phyloP scores from a whole-genome alignment of 2,888 invertebrate genomes.

The Elaeidobius kamerunicus region DNA sequence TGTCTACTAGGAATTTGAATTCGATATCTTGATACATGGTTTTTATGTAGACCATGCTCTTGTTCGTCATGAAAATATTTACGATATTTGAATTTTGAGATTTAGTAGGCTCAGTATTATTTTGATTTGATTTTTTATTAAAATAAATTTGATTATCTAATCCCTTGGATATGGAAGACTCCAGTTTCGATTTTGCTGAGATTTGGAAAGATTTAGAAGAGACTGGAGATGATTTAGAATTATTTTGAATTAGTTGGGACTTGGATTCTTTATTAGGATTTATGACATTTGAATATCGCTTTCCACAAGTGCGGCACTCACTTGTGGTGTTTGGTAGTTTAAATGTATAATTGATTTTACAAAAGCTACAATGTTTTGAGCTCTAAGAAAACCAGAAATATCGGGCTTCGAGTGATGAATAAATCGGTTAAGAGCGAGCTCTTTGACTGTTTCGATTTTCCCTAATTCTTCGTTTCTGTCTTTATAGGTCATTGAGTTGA shows the following conservation, averaged over 20 bases:
- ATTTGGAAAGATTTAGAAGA: not conserved
- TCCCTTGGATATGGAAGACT: not conserved
- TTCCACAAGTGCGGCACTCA: conserved; percentile 5
- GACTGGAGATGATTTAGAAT: not conserved
- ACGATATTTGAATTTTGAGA: conserved; percentile 1
- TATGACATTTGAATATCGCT: conserved; percentile 3
- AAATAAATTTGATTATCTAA: not conserved
- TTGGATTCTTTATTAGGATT: conserved; percentile 4
- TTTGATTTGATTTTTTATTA: not conserved
- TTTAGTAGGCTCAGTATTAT: not conserved
- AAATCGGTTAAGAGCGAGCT: conserved; percentile 11
- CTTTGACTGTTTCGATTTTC: conserved; percentile 6
- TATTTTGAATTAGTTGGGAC: no score
- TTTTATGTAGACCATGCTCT: conserved; percentile 11
- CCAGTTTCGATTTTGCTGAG: not conserved
- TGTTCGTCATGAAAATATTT: conserved; percentile 9
- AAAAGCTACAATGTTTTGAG: conserved; percentile 8
- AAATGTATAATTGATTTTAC: conserved; percentile 8
- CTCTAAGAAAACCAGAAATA: conserved; percentile 14
- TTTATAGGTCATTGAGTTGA: not conserved
- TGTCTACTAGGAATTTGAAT: conserved; percentile 33
- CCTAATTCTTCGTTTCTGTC: conserved; percentile 1
- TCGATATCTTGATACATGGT: conserved; percentile 14
- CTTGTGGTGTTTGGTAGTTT: conserved; percentile 1
- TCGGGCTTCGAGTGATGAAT: conserved; percentile 16